Conservation (phyloP, 2,113 vertebrate species). For the Crotophaga sulcirostris region DNA sequence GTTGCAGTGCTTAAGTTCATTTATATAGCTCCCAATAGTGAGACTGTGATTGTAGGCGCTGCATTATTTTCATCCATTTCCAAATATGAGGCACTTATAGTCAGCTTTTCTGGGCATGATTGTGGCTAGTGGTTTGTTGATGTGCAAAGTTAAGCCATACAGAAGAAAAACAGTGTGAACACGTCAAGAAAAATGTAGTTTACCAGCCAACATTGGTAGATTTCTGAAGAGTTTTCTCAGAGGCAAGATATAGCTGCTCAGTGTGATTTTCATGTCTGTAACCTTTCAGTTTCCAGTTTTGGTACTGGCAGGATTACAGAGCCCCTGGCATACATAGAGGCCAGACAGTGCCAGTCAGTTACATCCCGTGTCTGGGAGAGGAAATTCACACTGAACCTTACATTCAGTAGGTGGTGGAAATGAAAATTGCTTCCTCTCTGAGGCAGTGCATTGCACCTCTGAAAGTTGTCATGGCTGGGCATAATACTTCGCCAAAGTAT, state of each 20-base stretch:
- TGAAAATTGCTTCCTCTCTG: not conserved
- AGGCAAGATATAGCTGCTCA: not conserved
- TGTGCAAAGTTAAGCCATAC: not conserved
- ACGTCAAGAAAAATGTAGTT: not conserved
- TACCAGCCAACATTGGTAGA: not conserved
- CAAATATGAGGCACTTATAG: not conserved
- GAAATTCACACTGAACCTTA: not conserved
- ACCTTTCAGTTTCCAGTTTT: conserved; percentile 19
- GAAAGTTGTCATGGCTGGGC: not conserved
- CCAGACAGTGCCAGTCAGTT: not conserved
- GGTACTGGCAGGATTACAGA: not conserved
- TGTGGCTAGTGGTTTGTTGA: not conserved
- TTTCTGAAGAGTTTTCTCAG: not conserved
- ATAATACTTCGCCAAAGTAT: not conserved
- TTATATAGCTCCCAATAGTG: not conserved
- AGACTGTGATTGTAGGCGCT: not conserved
- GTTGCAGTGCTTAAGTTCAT: not conserved
- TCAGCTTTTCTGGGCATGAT: not conserved
- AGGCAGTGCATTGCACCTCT: not conserved
- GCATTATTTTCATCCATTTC: not conserved
- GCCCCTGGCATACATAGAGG: not conserved
- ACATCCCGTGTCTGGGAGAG: not conserved
- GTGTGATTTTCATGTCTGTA: not conserved
- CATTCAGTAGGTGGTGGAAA: not conserved
- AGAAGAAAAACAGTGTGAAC: not conserved